Conservation (phyloP, 2,888 invertebrate species). For the Tachina grossa region DNA sequence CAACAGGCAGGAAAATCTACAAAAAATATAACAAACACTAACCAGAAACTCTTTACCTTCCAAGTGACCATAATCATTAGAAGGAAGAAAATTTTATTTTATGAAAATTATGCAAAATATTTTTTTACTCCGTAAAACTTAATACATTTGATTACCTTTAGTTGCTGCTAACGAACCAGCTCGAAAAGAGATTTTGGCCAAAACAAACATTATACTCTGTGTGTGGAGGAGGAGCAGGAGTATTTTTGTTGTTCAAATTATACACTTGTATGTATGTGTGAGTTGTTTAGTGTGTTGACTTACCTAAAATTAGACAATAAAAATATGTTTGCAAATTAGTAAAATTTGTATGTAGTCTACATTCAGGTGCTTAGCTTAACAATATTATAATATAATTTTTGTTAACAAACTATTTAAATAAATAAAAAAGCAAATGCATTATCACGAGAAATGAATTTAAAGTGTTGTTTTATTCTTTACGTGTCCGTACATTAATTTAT, state of each 20-base stretch:
- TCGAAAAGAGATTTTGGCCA: conserved; percentile 13
- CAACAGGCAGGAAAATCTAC: conserved; percentile 50
- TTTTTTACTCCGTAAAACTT: conserved; percentile 4
- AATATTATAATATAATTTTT: neutral
- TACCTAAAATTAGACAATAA: conserved; percentile 55
- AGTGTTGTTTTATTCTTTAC: too few relatives aligned
- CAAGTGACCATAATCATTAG: conserved; percentile 22
- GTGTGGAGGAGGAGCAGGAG: too few relatives aligned
- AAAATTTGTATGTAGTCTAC: conserved; percentile 22
- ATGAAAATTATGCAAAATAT: conserved; percentile 33
- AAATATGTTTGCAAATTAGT: conserved; percentile 26
- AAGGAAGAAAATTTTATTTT: conserved; percentile 34
- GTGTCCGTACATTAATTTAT: too few relatives aligned
- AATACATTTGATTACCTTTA: conserved; percentile 57
- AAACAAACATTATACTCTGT: neutral
- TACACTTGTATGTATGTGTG: neutral
- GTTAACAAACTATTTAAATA: conserved; percentile 1
- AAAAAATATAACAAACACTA: neutral
- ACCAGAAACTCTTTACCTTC: neutral
- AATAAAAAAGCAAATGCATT: neutral
- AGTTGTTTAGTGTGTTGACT: conserved; percentile 12
- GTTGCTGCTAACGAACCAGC: conserved; percentile 30
- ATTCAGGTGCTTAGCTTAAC: conserved; percentile 27
- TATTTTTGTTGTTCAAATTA: neutral
- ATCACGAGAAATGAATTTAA: neutral